These are phyloP conservation scores for Mormyrus proboscirostris DNA, from an alignment of 2,797 vertebrate genomes.

Conservation along the genomic window DNA sequence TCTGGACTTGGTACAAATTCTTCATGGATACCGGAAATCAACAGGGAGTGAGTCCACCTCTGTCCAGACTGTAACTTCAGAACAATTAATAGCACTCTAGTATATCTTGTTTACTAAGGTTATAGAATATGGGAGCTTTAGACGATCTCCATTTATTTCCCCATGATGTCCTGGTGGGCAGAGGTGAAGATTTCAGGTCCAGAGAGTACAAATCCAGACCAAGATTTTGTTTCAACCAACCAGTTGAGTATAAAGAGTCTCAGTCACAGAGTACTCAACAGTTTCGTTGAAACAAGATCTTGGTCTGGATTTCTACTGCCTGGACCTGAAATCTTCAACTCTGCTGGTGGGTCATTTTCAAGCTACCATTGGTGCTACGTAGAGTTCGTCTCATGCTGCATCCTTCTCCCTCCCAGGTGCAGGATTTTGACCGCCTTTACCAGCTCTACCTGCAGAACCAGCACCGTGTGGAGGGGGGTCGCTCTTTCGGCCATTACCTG, in stretches of 20 bases:
- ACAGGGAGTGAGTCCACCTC: conserved; percentile 62
- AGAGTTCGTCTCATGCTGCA: background rate
- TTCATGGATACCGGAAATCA: conserved; percentile 66
- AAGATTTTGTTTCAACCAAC: background rate
- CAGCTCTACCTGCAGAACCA: conserved; percentile 65
- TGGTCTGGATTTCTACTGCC: background rate
- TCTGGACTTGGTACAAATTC: conserved; percentile 72
- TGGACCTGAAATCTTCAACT: background rate
- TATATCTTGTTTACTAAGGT: background rate
- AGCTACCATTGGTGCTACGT: background rate
- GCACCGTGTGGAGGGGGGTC: conserved; percentile 59
- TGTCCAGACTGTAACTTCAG: background rate
- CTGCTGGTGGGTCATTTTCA: background rate
- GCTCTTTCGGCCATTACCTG: conserved; percentile 63
- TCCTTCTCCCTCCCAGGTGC: conserved; percentile 45
- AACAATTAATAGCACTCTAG: background rate
- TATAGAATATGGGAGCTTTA: background rate
- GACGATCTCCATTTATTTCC: background rate
- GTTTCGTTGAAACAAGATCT: background rate
- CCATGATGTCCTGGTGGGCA: background rate
- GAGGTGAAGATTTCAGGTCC: background rate
- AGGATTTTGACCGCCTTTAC: conserved; percentile 67
- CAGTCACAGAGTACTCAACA: background rate
- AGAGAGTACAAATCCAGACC: background rate
- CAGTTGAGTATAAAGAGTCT: background rate